A percentile compares a stretch with the other conserved stretches of the same genome.
phyloP scores from a whole-genome alignment of 2,113 vertebrate species.

The Dunckerocampus dactyliophorus region DNA sequence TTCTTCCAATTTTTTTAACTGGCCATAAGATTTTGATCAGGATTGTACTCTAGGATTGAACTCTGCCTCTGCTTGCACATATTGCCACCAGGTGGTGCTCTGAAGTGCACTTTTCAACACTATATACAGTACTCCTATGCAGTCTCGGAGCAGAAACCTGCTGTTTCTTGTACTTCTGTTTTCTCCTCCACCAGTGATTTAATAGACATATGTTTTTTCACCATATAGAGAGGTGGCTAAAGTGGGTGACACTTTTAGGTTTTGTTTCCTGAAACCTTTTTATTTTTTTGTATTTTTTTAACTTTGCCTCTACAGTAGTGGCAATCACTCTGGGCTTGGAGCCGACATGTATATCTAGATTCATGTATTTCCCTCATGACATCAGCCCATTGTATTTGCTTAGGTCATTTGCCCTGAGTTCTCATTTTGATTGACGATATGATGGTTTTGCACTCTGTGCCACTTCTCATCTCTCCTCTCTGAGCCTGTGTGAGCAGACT shows the following conservation, averaged over 20 bases:
- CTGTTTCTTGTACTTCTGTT: constrained; percentile 20
- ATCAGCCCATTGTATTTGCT: constrained; percentile 30
- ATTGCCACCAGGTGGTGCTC: constrained; percentile 66
- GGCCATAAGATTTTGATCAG: no score
- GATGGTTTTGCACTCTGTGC: constrained; percentile 17
- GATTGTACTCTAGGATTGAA: no score
- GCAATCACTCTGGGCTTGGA: constrained; percentile 43
- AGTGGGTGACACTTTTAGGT: constrained; percentile 49
- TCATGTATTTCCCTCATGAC: no score
- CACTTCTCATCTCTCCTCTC: constrained; percentile 10
- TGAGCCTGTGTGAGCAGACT: constrained; percentile 35
- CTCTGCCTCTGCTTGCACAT: not conserved
- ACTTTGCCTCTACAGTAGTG: constrained; percentile 40
- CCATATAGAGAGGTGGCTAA: constrained; percentile 50
- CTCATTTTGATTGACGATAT: constrained; percentile 45
- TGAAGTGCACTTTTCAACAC: constrained; percentile 28
- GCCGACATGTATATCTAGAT: constrained; percentile 28
- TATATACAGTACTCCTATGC: not conserved
- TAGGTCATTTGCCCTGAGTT: constrained; percentile 46
- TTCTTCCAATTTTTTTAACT: no score
- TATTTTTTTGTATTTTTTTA: constrained; percentile 46
- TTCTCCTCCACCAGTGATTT: no score
- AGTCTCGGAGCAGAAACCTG: constrained; percentile 6
- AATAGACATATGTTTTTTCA: constrained; percentile 56
- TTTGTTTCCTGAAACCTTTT: no score